phyloP scores from a whole-genome alignment of 2,888 invertebrate species.

The Drosophila melanosoma region DNA sequence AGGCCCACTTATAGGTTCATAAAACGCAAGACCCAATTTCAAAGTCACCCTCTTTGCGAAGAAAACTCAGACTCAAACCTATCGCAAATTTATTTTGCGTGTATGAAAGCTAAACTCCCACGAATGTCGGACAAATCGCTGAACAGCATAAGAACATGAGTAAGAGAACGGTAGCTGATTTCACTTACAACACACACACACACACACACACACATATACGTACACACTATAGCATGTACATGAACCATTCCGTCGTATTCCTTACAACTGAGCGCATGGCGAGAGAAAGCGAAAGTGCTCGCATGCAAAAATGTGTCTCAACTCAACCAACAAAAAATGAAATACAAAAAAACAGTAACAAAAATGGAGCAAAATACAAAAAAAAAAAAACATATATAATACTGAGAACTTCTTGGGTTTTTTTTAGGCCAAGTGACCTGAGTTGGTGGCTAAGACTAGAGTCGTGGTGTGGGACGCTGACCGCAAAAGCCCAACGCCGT shows the following conservation, averaged over 20 bases:
- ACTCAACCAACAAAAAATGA: constrained; percentile 32
- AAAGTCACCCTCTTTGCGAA: constrained; percentile 7
- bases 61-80: constrained; percentile 11
- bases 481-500: constrained; percentile 68
- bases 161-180: constrained; percentile 37
- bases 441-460: constrained; percentile 18
- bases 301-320: constrained; percentile 68
- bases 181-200: constrained; percentile 19
- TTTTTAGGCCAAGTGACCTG: constrained; percentile 75
- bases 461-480: constrained; percentile 43
- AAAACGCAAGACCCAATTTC: constrained; percentile 51
- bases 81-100: constrained; percentile 59
- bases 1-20: constrained; percentile 12
- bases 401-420: constrained; percentile 56
- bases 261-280: constrained; percentile 26
- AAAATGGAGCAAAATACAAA: constrained; percentile 53
- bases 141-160: constrained; percentile 26
- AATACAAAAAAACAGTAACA: background rate
- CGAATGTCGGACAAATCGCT: constrained; percentile 49
- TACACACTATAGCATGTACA: constrained; percentile 2
- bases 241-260: constrained; percentile 21
- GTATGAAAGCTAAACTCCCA: constrained; percentile 52
- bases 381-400: constrained; percentile 49
- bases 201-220: constrained; percentile 6
- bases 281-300: constrained; percentile 64